Base-by-base conservation (phyloP, 1,140 invertebrate species). In the Pseudomyrmex pallidus region DNA sequence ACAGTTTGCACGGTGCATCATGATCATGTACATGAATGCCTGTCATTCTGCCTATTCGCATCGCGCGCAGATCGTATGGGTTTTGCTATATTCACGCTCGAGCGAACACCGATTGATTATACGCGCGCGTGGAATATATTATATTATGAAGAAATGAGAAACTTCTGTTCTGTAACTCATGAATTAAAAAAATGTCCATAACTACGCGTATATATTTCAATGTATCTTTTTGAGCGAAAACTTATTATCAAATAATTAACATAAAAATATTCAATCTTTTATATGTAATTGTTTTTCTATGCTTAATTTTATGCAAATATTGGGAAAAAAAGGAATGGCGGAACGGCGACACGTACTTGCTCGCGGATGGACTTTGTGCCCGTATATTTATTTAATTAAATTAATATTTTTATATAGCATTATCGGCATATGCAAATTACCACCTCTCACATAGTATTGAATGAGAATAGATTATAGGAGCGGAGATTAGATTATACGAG, bases 401-500 rank as follows among this genome's bases (percentile, higher is more conserved):
- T n/a, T 20, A 72, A 70, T 44, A 5, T 50, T 17, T 62, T 59
- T 35, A 59, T 56, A 67, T 77, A 46, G 12, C 20, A n/a, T 25
- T 54, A 61, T 13, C 22, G 44, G 54, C 52, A 59, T 78, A 80
- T 80, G 76, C 66, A 80, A 80, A 80, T 80, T 80, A 59, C 54
- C 48, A 59, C 72, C 5, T 35, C 35, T 80, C 76, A 70, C 72
- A 80, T 80, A 66, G 66, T 52, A 70, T 70, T 80, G 54, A 80
- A 80, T 72, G 54, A 80, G 66, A 80, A 80, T 59, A 80, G 76
- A 80, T 80, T 80, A 80, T 80, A 80, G 66, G 66, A 70, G 59
- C 56, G 44, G 35, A 35, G 35, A 80, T 80, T 80, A 80, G 76
- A 80, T 80, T 80, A 80, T 80, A 72, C n/a, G n/a, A 25, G 62